Base-by-base conservation (phyloP, 1,140 invertebrate genomes). In the Cherax destructor region DNA sequence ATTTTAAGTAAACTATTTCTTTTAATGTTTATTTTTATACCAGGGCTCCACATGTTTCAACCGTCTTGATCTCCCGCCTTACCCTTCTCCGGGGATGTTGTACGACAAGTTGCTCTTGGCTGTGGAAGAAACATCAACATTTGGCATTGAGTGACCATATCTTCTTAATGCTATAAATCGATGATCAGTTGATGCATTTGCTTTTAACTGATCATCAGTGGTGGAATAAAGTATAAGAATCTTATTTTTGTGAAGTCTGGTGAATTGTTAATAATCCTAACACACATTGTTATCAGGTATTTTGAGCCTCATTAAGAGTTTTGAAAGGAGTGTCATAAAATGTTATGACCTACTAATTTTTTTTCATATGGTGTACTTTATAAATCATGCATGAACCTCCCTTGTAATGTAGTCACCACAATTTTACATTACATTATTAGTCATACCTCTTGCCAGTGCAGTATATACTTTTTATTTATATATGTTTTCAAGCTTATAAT, bases 31-130 rank as follows among this genome's bases (percentile, higher is more conserved):
- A 56, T 87, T 93, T 92, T 93, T 65, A 93, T 95, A 95, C 83
- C 95, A 97, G 97, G 93, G 98, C 98, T 9, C 99, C 94, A 99
- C 99, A 0, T 99, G 99, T 95, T 99, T 99, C 95, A 99, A 99
- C 95, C 96, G 99, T 9, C 95, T 99, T 93, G 99, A 99, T 95
- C 95, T 99, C 91, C 99, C 99, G 78, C 97, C 98, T 1, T 99
- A 99, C 95, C 97, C 98, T 80, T 98, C 98, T 1, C 97, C 97
- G 79, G 98, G 99, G 94, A 97, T 98, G 94, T 96, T 99, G 61
- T 97, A 98, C 94, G 98, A 99, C 94, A 99, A 99, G 95, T 95
- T 99, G 16, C 95, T 99, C 72, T 95, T 99, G 92, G 99, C 99
- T 78, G 98, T 99, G 50, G 98, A 99, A 95, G 99, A 99, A 95